phyloP scores from a whole-genome alignment of 1,140 invertebrate genomes.

The Aphelinus certus region DNA sequence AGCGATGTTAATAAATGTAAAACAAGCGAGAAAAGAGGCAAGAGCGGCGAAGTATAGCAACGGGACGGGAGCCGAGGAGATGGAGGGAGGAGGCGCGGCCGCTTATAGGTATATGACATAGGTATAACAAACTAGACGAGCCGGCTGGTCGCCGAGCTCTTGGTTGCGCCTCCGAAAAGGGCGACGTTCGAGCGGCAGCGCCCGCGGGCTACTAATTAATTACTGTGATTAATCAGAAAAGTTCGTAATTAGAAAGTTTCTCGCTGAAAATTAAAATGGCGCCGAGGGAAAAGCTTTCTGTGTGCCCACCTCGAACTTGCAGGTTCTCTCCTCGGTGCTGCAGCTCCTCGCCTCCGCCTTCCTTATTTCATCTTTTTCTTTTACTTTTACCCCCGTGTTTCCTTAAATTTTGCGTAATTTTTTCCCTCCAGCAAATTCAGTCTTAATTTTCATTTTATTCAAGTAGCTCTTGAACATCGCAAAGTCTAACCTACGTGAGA shows the following conservation, averaged over 20 bases:
- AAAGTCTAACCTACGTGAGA: no score
- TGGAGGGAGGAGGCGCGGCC: background rate
- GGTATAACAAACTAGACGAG: constrained; percentile 21
- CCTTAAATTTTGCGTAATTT: background rate
- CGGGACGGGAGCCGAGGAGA: no score
- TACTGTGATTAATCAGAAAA: constrained; percentile 70
- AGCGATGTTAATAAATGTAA: constrained; percentile 38
- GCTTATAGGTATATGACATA: background rate
- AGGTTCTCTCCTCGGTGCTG: background rate
- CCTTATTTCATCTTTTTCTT: constrained; percentile 1
- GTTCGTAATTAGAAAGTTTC: constrained; percentile 69
- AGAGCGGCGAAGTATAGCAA: no score
- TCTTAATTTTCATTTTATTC: constrained; percentile 14
- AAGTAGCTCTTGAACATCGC: no score
- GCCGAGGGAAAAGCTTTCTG: constrained; percentile 49
- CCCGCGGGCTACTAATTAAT: constrained; percentile 63
- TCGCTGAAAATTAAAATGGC: constrained; percentile 67
- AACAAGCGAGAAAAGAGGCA: constrained; percentile 12
- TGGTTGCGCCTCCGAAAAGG: constrained; percentile 18
- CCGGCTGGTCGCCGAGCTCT: background rate
- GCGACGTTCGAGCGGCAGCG: constrained; percentile 30
- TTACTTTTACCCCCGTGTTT: background rate
- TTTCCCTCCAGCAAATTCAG: constrained; percentile 7
- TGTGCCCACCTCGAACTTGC: no score
- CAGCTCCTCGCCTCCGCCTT: background rate